Evolutionary conservation across 2,113 vertebrate species (phyloP).

Genomic region (Thermophis baileyi): DNA sequence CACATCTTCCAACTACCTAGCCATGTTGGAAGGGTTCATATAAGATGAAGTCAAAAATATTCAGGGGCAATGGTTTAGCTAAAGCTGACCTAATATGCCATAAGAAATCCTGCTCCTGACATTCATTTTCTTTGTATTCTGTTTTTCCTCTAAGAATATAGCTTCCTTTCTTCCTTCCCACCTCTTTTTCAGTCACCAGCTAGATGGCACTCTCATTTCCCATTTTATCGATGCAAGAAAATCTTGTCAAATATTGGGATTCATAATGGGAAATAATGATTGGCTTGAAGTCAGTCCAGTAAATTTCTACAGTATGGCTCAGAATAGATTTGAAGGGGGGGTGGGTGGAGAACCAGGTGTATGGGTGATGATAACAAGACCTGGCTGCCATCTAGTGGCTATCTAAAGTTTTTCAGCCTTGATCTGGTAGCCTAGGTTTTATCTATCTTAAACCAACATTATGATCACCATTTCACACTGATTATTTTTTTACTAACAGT

Average conservation of each 20-base stretch:
- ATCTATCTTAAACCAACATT: background rate
- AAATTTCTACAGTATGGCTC: background rate
- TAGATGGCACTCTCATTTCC: background rate
- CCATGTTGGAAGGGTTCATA: background rate
- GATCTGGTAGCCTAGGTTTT: background rate
- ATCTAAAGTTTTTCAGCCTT: background rate
- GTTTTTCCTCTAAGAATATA: background rate
- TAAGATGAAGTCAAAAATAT: background rate
- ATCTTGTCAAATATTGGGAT: background rate
- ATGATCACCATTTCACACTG: background rate
- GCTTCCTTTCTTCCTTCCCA: background rate
- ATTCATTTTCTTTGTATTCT: background rate
- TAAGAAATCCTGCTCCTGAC: background rate
- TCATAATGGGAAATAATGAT: background rate
- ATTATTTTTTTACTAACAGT: background rate
- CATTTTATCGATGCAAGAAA: background rate
- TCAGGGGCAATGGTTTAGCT: background rate
- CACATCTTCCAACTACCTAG: background rate
- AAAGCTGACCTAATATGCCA: background rate
- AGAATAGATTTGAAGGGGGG: background rate
- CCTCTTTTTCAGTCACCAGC: background rate
- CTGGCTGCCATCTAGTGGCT: background rate
- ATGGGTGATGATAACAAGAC: background rate
- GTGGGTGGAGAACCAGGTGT: no score
- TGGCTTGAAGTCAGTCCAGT: background rate